Evolutionary conservation across 2,888 invertebrate species (phyloP).

Genomic region (Drosophila macrospina): DNA sequence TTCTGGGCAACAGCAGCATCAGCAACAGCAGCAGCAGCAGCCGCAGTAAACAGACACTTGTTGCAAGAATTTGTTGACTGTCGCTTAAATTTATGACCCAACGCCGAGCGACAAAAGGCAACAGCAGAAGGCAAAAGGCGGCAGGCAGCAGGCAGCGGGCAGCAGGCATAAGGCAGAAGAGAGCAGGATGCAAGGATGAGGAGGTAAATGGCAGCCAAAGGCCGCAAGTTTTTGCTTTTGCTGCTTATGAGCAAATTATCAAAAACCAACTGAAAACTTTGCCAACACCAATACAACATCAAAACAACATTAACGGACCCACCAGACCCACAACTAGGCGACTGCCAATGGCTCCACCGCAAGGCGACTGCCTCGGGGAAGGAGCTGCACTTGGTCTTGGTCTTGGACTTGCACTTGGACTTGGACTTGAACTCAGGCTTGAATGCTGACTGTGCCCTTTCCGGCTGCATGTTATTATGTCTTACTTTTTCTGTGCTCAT

Average conservation of each 20-base stretch:
- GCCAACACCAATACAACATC: slow-evolving; percentile 67
- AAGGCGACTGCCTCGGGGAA: slow-evolving; percentile 14
- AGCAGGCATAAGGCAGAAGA: no score
- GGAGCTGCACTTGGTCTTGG: slow-evolving; percentile 40
- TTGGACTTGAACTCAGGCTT: slow-evolving; percentile 6
- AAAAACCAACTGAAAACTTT: slow-evolving; percentile 55
- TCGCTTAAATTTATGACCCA: slow-evolving; percentile 84
- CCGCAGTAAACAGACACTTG: slow-evolving; percentile 77
- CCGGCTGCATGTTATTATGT: slow-evolving; percentile 10
- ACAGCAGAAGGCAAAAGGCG: slow-evolving; percentile 18
- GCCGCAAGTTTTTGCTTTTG: slow-evolving; percentile 66
- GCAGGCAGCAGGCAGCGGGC: not conserved
- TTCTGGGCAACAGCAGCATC: slow-evolving; percentile 29
- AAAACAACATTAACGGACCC: slow-evolving; percentile 76
- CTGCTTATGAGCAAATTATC: slow-evolving; percentile 72
- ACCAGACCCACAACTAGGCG: slow-evolving; percentile 9
- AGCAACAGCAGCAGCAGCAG: not conserved
- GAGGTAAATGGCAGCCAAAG: slow-evolving; percentile 28
- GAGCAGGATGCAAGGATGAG: slow-evolving; percentile 23
- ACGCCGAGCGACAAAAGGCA: slow-evolving; percentile 54
- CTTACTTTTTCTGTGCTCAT: slow-evolving; percentile 38
- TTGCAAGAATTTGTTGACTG: slow-evolving; percentile 85
- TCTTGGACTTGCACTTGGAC: slow-evolving; percentile 22
- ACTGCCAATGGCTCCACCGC: slow-evolving; percentile 9
- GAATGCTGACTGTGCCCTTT: slow-evolving; percentile 32